Evolutionary conservation across 1,140 invertebrate genomes (phyloP), one percentile per base, ranked within the genome.

Genomic region (Aphaenogaster rudis): DNA sequence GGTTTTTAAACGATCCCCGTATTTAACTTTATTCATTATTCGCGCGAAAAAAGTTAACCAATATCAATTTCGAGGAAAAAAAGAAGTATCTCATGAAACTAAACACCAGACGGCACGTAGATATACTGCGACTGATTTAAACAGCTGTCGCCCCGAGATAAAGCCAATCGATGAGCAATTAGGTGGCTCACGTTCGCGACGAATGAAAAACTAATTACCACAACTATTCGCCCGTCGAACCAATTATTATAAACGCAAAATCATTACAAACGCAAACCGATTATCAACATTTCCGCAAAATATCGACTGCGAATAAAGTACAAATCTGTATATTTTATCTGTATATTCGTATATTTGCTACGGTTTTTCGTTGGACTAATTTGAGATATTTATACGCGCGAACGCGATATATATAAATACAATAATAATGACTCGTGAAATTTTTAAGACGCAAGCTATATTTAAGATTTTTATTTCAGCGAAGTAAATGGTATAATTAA

Each of bases 131-230:
- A 39, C 33, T 74, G 69, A 69, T 84, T 88, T 84, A 72, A 84
- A 88, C 48, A 50, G 11, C 42, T 64, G 71, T 36, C 39, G 33
- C 39, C 17, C 28, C 28, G 50, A 88, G 86, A 74, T 76, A 81
- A 63, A 67, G 52, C 42, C 71, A 39, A 78, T 89, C 79, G 79
- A 88, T 88, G 50, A 28, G 71, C 69, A 84, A 88, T 89, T 85
- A 89, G 54, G 9, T 36, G 42, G 11, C 13, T 57, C n/a, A 15
- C 15, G 33, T 48, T 57, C 50, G 21, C 45, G 33, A 33, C n/a
- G 9, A 48, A 88, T 50, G 64, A 84, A 84, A 84, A 74, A 84
- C 52, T 88, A 88, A 80, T 86, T 72, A 77, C 8, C 48, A 17
- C 42, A 59, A 42, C 50, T 78, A 78, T 89, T 45, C 72, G 39